A percentile compares a stretch with the other conserved stretches of the same genome.
These are phyloP conservation scores for Pycnomerus fuliginosus DNA, from an alignment of 2,888 invertebrate genomes.

Conservation along the genomic window DNA sequence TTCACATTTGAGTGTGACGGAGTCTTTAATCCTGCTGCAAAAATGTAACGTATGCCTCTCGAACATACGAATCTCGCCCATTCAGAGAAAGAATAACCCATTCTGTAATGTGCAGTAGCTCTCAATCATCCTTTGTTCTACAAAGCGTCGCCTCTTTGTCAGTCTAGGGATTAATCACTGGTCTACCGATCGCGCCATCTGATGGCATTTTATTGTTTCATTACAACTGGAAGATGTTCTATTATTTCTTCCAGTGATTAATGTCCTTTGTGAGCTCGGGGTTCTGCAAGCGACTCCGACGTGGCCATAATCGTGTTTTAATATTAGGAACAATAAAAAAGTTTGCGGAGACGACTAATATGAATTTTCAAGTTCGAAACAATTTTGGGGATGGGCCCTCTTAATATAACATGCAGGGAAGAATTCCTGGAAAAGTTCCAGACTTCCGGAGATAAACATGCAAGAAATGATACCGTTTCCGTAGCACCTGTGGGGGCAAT, in stretches of 20 bases:
- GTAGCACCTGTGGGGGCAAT: constrained; percentile 35
- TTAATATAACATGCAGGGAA: constrained; percentile 31
- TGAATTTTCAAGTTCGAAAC: constrained; percentile 30
- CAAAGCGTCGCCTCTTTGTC: too few relatives aligned
- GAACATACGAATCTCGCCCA: too few relatives aligned
- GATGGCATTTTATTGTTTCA: constrained; percentile 20
- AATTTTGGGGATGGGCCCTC: constrained; percentile 22
- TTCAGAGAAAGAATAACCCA: too few relatives aligned
- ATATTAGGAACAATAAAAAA: constrained; percentile 31
- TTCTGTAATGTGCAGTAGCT: too few relatives aligned
- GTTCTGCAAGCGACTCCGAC: not conserved
- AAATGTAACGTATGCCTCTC: too few relatives aligned
- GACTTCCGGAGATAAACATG: constrained; percentile 26
- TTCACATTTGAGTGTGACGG: too few relatives aligned
- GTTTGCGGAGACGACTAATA: constrained; percentile 28
- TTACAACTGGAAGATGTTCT: constrained; percentile 13
- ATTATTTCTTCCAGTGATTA: constrained; percentile 16
- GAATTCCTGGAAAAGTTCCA: constrained; percentile 31
- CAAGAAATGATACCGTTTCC: constrained; percentile 32
- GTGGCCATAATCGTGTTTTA: not conserved
- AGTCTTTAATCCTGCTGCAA: too few relatives aligned
- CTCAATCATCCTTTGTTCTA: too few relatives aligned
- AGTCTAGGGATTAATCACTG: constrained; percentile 24
- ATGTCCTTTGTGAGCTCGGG: constrained; percentile 1
- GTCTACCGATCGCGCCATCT: constrained; percentile 12